A percentile compares a stretch with the other conserved stretches of the same genome.
These are phyloP conservation scores for Scaptomyza hsui DNA, from an alignment of 1,140 invertebrate species.

Conservation along the genomic window DNA sequence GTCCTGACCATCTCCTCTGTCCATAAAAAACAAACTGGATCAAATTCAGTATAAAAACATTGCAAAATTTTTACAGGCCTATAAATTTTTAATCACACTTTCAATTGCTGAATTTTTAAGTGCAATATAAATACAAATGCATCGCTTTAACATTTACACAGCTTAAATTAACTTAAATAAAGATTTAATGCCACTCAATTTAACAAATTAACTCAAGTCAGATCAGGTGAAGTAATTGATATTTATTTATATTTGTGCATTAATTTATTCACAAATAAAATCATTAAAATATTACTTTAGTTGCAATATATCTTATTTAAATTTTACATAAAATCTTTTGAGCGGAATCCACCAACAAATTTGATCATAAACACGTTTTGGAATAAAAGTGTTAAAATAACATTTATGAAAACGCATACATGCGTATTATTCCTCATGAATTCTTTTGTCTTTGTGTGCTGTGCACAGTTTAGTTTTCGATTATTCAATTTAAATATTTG, in stretches of 20 bases:
- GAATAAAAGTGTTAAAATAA: background rate
- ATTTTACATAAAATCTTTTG: too few species aligned
- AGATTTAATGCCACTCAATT: background rate
- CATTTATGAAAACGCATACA: constrained; percentile 1
- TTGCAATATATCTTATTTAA: too few species aligned
- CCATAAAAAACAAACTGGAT: constrained; percentile 26
- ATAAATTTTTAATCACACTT: constrained; percentile 65
- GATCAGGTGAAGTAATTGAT: background rate
- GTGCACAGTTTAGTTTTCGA: background rate
- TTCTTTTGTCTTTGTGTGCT: background rate
- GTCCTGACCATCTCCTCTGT: constrained; percentile 7
- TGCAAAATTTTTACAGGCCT: constrained; percentile 51
- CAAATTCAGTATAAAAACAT: constrained; percentile 31
- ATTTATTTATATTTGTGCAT: too few species aligned
- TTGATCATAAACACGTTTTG: background rate
- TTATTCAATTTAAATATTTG: background rate
- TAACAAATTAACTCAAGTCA: background rate
- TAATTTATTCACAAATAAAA: too few species aligned
- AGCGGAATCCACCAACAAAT: too few species aligned
- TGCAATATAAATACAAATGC: constrained; percentile 17
- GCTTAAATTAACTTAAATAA: constrained; percentile 40
- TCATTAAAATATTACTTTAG: too few species aligned
- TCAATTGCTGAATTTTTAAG: constrained; percentile 45
- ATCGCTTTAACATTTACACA: constrained; percentile 5
- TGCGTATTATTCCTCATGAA: background rate